Conservation (phyloP, 2,888 invertebrate species). For the Bibio marci region DNA sequence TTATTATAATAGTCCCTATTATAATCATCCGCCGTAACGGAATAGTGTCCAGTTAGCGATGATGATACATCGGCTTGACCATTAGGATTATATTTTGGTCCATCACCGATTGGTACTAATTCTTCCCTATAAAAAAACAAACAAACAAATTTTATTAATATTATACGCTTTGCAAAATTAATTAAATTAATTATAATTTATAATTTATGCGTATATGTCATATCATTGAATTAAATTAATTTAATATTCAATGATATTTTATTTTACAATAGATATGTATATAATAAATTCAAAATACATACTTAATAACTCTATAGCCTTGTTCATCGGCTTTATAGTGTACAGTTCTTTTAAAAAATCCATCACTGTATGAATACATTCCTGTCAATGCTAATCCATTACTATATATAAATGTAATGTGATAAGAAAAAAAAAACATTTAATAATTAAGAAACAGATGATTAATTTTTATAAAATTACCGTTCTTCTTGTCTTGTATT, state of each 20-base stretch:
- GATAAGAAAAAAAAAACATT: background rate
- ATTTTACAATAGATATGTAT: no score
- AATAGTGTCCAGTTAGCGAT: conserved; percentile 29
- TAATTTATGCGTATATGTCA: no score
- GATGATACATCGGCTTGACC: conserved; percentile 31
- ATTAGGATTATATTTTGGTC: conserved; percentile 30
- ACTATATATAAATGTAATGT: background rate
- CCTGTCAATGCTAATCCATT: conserved; percentile 25
- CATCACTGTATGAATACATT: conserved; percentile 41
- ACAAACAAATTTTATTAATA: no score
- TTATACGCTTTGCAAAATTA: no score
- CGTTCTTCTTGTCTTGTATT: conserved; percentile 26
- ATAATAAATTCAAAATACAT: conserved; percentile 14
- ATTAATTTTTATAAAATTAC: background rate
- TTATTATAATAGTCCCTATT: no score
- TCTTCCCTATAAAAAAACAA: conserved; percentile 22
- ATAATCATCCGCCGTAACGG: conserved; percentile 26
- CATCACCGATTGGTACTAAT: conserved; percentile 31
- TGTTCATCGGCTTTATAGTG: conserved; percentile 41
- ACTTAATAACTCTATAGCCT: conserved; percentile 41
- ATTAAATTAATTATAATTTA: no score
- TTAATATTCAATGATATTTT: no score
- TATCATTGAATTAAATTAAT: no score
- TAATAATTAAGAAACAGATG: background rate
- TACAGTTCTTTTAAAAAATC: conserved; percentile 35